A percentile compares a stretch with the other conserved stretches of the same genome.
Conservation (phyloP, 2,888 invertebrate species). For the Altica lythri region DNA sequence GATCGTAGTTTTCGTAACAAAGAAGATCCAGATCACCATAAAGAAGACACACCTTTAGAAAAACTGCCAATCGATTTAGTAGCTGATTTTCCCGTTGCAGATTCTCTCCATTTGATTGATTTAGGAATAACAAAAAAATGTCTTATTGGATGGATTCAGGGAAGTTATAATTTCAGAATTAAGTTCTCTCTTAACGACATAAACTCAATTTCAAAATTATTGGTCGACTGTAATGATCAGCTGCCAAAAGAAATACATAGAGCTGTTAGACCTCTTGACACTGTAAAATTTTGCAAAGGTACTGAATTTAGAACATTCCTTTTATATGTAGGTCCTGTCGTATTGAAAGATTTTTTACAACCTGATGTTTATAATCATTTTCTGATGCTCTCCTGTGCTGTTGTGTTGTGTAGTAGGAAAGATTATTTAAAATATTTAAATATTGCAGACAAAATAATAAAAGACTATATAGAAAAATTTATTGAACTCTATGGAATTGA, state of each 20-base stretch:
- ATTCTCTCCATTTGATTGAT: constrained; percentile 39
- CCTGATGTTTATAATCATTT: constrained; percentile 18
- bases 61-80: constrained; percentile 41
- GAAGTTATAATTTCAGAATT: constrained; percentile 18
- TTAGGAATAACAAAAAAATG: constrained; percentile 34
- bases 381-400: constrained; percentile 10
- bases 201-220: constrained; percentile 11
- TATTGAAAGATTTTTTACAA: constrained; percentile 27
- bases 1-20: constrained; percentile 34
- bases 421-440: constrained; percentile 1
- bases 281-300: constrained; percentile 29
- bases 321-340: constrained; percentile 30
- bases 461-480: constrained; percentile 13
- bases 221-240: constrained; percentile 15
- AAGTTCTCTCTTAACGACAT: constrained; percentile 19
- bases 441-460: constrained; percentile 14
- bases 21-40: constrained; percentile 37
- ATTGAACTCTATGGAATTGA: constrained; percentile 43
- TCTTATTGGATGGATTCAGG: constrained; percentile 29
- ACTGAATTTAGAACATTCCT: constrained; percentile 30
- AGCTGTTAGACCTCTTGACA: constrained; percentile 22
- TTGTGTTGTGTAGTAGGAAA: constrained; percentile 2
- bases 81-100: constrained; percentile 38
- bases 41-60: constrained; percentile 34
- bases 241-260: constrained; percentile 31